Evolutionary conservation across 1,140 invertebrate genomes (phyloP), one percentile per base, ranked within the genome.

Genomic region (Piezodorus guildinii): DNA sequence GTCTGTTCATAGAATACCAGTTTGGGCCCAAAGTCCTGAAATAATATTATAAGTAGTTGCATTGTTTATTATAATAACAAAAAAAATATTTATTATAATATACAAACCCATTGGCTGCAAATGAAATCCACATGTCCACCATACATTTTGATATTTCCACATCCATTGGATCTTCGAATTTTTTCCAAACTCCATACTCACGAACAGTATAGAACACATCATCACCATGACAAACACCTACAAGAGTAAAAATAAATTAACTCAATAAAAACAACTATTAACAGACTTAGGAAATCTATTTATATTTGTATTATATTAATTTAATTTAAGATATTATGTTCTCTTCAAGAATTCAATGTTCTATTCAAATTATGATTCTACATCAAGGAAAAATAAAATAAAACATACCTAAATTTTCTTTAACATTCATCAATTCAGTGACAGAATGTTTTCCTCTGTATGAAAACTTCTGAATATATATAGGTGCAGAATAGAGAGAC

Each of bases 151-250:
- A 25, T 23, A 56, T 49, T 49, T 49, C 17, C 6, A 23, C 2
- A 39, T 25, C 52, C 19, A 19, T 23, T 23, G 5, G 17, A 14
- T 56, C 52, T n/a, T 49, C n/a, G 12, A 23, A 23, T 16, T 23
- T 9, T 23, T 23, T 23, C 9, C 2, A 15, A 16, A 25, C 15
- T 8, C 6, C 6, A 15, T 39, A 56, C 5, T 16, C 34, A 39
- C 34, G 34, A 10, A 39, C 6, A 12, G 23, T 21, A 56, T 56
- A 25, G 15, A 27, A 16, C 6, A 56, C 23, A 56, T 56, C 52
- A 56, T 56, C 52, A 21, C 52, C 52, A 56, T 56, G 52, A 56
- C 52, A 56, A 25, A 56, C 52, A 23, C 52, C 52, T 56, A 15
- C 9, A 39, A 39, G 12, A 39, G 34, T 39, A 10, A 39, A 39